Conservation (phyloP, 2,113 vertebrate species). For the Noctilio leporinus region DNA sequence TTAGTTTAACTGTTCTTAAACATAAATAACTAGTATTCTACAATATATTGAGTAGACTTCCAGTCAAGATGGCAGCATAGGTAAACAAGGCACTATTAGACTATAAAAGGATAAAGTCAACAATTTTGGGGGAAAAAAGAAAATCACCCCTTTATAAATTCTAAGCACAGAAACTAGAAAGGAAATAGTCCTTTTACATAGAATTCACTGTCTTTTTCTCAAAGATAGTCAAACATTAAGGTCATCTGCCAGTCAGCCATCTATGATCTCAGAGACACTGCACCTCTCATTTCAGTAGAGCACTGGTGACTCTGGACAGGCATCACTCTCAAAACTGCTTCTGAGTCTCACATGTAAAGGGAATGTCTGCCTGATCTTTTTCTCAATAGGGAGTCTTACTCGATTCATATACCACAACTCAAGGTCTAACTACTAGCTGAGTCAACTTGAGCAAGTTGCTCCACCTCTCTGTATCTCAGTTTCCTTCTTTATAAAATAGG, state of each 20-base stretch:
- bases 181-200: background rate
- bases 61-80: too few species aligned
- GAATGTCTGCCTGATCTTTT: background rate
- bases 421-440: background rate
- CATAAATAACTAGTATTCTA: background rate
- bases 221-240: background rate
- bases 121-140: background rate
- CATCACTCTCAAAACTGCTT: background rate
- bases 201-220: background rate
- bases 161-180: background rate
- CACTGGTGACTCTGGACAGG: background rate
- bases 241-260: background rate
- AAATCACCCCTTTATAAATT: background rate
- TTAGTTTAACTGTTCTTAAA: background rate
- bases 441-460: background rate
- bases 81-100: background rate
- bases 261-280: background rate
- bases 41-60: background rate
- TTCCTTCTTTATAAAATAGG: background rate
- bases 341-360: background rate
- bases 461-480: background rate
- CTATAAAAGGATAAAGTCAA: background rate
- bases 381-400: background rate
- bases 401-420: background rate
- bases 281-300: background rate